A percentile compares a stretch with the other conserved stretches of the same genome.
phyloP scores from a whole-genome alignment of 1,140 invertebrate genomes.

The Drosophila kepulauana region DNA sequence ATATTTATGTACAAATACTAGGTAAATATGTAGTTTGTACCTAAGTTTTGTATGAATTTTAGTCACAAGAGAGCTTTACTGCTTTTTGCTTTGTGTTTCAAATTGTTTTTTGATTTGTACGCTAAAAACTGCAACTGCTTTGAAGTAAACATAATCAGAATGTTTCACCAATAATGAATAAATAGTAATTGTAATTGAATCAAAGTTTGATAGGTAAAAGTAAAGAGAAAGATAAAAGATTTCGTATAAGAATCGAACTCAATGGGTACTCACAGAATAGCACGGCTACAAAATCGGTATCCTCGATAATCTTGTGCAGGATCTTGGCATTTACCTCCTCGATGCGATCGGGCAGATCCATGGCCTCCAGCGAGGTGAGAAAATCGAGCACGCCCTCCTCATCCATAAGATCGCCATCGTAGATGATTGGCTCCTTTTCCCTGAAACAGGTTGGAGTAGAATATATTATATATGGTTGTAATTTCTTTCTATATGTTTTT shows the following conservation, averaged over 20 bases:
- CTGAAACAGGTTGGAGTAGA: slow-evolving; percentile 50
- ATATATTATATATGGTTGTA: neutral
- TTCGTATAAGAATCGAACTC: neutral
- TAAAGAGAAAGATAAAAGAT: slow-evolving; percentile 9
- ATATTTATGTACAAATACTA: slow-evolving; percentile 57
- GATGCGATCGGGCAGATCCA: slow-evolving; percentile 97
- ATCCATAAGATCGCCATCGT: slow-evolving; percentile 97
- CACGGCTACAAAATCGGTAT: slow-evolving; percentile 96
- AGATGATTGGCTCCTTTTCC: slow-evolving; percentile 96
- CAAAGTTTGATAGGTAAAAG: slow-evolving; percentile 34
- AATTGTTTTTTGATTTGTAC: slow-evolving; percentile 26
- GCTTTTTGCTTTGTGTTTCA: slow-evolving; percentile 49
- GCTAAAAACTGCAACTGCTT: slow-evolving; percentile 85
- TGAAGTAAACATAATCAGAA: slow-evolving; percentile 66
- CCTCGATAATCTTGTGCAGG: slow-evolving; percentile 95
- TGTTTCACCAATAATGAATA: slow-evolving; percentile 52
- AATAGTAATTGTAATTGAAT: slow-evolving; percentile 31
- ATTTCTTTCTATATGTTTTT: neutral
- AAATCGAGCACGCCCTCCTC: slow-evolving; percentile 97
- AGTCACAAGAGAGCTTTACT: slow-evolving; percentile 81
- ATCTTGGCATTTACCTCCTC: slow-evolving; percentile 98
- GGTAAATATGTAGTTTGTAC: slow-evolving; percentile 63
- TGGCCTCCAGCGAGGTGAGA: slow-evolving; percentile 95
- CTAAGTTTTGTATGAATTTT: slow-evolving; percentile 70
- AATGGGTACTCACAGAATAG: slow-evolving; percentile 94